Evolutionary conservation across 2,888 invertebrate genomes (phyloP).

Genomic region (Ischnus inquisitorius): DNA sequence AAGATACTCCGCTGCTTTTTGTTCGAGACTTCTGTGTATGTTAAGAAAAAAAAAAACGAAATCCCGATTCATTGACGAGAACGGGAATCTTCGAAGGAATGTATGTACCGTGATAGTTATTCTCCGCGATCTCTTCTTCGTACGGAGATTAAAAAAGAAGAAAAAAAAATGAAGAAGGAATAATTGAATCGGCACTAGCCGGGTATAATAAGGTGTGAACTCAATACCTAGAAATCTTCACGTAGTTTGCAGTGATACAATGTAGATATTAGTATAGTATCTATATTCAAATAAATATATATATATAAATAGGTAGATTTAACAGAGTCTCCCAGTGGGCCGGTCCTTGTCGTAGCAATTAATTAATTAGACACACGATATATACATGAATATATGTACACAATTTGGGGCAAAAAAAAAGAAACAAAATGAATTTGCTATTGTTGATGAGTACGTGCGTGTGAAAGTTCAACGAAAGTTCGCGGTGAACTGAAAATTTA

Average conservation of each 20-base stretch:
- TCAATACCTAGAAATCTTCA: slow-evolving; percentile 67
- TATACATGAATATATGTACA: slow-evolving; percentile 47
- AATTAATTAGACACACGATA: slow-evolving; percentile 62
- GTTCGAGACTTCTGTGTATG: slow-evolving; percentile 28
- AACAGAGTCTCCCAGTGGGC: slow-evolving; percentile 72
- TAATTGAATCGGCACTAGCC: slow-evolving; percentile 59
- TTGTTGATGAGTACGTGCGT: slow-evolving; percentile 21
- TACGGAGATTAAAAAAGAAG: slow-evolving; percentile 12
- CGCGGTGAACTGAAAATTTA: slow-evolving; percentile 22
- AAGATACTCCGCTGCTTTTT: slow-evolving; percentile 38
- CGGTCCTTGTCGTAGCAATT: slow-evolving; percentile 77
- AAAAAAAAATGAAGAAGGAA: slow-evolving; percentile 47
- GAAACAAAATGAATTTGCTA: slow-evolving; percentile 19
- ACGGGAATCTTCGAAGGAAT: slow-evolving; percentile 22
- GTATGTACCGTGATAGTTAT: slow-evolving; percentile 47
- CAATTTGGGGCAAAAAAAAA: slow-evolving; percentile 43
- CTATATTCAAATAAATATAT: slow-evolving; percentile 31
- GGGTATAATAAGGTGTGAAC: slow-evolving; percentile 63
- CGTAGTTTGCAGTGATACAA: slow-evolving; percentile 71
- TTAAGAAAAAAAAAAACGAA: slow-evolving; percentile 7
- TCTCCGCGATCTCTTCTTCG: slow-evolving; percentile 30
- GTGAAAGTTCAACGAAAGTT: slow-evolving; percentile 40
- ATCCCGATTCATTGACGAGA: background rate
- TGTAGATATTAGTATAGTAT: slow-evolving; percentile 61
- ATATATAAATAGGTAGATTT: slow-evolving; percentile 22